Conservation (phyloP, 1,140 invertebrate genomes). For the Colletes latitarsis region DNA sequence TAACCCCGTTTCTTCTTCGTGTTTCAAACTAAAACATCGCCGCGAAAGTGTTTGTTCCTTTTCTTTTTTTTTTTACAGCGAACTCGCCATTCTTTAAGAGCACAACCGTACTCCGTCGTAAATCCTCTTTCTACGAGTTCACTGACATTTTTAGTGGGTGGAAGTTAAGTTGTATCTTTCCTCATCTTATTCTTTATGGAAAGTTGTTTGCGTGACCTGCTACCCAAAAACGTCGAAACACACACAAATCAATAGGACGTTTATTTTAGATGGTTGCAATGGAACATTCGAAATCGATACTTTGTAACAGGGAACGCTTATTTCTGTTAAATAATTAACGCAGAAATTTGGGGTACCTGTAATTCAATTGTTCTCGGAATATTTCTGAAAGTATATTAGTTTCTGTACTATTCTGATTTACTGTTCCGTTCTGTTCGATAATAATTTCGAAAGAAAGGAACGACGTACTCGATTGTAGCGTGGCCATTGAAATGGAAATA, state of each 20-base stretch:
- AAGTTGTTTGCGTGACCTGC: constrained; percentile 22
- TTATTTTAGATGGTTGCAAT: too few species aligned
- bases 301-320: neutral
- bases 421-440: too few species aligned
- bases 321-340: neutral
- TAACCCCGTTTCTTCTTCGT: neutral
- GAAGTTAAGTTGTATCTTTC: constrained; percentile 23
- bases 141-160: constrained; percentile 20
- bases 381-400: too few species aligned
- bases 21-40: neutral
- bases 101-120: neutral
- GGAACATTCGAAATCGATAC: neutral
- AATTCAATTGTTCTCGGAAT: too few species aligned
- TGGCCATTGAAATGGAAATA: too few species aligned
- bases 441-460: too few species aligned
- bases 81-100: constrained; percentile 20
- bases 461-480: too few species aligned
- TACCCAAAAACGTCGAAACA: neutral
- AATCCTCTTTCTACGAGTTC: constrained; percentile 39
- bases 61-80: constrained; percentile 10
- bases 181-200: constrained; percentile 18
- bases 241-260: neutral
- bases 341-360: too few species aligned
- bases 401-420: too few species aligned
- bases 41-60: constrained; percentile 32